Percentiles rank a stretch among this genome's conserved stretches.
Evolutionary conservation across 1,140 invertebrate genomes (phyloP).

Genomic region (Pseudobourletiella spinata): DNA sequence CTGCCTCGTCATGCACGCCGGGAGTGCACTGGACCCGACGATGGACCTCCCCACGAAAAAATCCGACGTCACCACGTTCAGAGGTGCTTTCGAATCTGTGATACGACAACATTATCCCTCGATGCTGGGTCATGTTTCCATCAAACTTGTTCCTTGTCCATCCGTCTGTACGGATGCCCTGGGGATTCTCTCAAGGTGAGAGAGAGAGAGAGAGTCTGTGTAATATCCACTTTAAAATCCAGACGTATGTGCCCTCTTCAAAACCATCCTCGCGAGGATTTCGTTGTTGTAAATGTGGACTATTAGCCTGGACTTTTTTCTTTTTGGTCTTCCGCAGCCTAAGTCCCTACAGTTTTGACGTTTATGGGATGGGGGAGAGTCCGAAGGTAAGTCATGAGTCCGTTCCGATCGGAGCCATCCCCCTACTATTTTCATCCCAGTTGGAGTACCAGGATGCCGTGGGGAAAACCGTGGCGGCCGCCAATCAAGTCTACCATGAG

Average conservation of each 20-base stretch:
- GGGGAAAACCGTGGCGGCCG: constrained; percentile 63
- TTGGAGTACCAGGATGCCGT: constrained; percentile 81
- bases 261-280: no score
- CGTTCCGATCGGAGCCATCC: constrained; percentile 88
- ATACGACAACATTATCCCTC: constrained; percentile 91
- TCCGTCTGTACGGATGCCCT: constrained; percentile 86
- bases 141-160: constrained; percentile 88
- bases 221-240: neutral
- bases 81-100: constrained; percentile 89
- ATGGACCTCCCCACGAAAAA: constrained; percentile 82
- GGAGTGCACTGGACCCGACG: constrained; percentile 65
- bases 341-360: constrained; percentile 88
- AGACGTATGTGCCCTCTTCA: constrained; percentile 39
- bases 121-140: constrained; percentile 76
- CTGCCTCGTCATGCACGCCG: constrained; percentile 84
- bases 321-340: constrained; percentile 54
- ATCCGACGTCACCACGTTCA: constrained; percentile 91
- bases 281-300: neutral
- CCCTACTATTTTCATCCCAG: constrained; percentile 74
- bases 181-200: constrained; percentile 68
- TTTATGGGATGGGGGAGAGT: constrained; percentile 73
- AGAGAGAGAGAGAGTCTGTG: no score
- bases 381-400: constrained; percentile 76
- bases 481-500: constrained; percentile 81
- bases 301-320: no score